Evolutionary conservation across 2,797 vertebrate genomes (phyloP), one percentile per base, ranked within the genome.

Genomic region (Moxostoma hubbsi): DNA sequence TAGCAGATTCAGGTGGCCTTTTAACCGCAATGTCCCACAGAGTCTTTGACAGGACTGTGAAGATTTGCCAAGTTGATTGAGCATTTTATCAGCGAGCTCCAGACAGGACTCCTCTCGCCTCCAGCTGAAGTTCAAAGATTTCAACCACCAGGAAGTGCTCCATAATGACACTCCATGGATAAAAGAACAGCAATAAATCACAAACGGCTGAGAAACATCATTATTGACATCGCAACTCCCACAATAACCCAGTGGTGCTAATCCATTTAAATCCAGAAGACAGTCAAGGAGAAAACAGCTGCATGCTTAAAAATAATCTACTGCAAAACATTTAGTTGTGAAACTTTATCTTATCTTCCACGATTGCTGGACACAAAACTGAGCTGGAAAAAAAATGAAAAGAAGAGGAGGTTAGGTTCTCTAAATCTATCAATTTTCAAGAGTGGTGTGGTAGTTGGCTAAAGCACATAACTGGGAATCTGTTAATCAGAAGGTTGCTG

Each of bases 1-100:
- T 89, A 88, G 88, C 75, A 4, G 0, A 63, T 70, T 73, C n/a
- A n/a, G 50, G 51, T 71, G 68, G 36, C 87, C 85, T 90, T 90
- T 88, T 87, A 77, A 49, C 55, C 11, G 73, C 58, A 65, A 83
- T 84, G 84, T 87, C 80, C 70, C 65, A 61, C 8, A 50, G 24
- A 67, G 72, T 24, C 45, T 59, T 81, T 16, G 63, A 63, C 61
- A 77, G 71, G 24, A 53, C 58, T 73, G 53, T 62, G 71, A 24
- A 76, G 71, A 77, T 70, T 49, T 46, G 51, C 15, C 1, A 9
- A 71, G 69, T 18, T 53, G 47, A 83, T 79, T 6, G 65, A 13
- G 46, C 9, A 15, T 70, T 73, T 80, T 79, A 83, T 88, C 79
- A 84, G 51, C 62, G 15, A 6, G 9, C 68, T 58, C 55, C 81